These are phyloP conservation scores for Cerceris rybyensis DNA, from an alignment of 2,888 invertebrate species.

Conservation along the genomic window DNA sequence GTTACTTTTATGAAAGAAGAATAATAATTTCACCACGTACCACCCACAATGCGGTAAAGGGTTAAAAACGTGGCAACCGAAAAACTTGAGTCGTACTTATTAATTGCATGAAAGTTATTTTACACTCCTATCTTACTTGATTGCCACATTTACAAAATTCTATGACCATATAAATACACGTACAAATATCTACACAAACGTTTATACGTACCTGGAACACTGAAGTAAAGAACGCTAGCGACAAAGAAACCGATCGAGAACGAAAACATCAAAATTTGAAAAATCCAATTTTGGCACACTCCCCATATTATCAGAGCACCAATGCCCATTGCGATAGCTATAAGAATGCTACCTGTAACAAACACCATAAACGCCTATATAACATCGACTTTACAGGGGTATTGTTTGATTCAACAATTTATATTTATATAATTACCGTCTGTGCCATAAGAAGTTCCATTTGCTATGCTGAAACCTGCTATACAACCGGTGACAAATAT, in stretches of 20 bases:
- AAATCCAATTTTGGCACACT: not conserved
- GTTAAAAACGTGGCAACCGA: too few relatives aligned
- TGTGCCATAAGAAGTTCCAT: conserved; percentile 9
- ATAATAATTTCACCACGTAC: too few relatives aligned
- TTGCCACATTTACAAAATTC: not conserved
- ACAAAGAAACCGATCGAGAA: conserved; percentile 84
- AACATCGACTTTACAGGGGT: not conserved
- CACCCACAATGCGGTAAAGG: too few relatives aligned
- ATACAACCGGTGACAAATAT: conserved; percentile 85
- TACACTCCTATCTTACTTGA: too few relatives aligned
- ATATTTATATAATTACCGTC: conserved; percentile 19
- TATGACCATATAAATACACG: not conserved
- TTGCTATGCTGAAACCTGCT: conserved; percentile 79
- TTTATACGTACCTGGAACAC: conserved; percentile 83
- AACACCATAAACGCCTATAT: conserved; percentile 3
- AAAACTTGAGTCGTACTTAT: too few relatives aligned
- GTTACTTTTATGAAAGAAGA: too few relatives aligned
- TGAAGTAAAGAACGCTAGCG: conserved; percentile 84
- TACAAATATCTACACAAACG: not conserved
- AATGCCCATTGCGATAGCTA: not conserved
- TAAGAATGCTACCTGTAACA: conserved; percentile 29
- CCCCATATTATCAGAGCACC: not conserved
- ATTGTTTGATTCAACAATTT: not conserved
- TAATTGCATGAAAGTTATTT: too few relatives aligned
- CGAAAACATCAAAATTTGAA: not conserved